phyloP scores from a whole-genome alignment of 2,797 vertebrate genomes.

The Spizella passerina region DNA sequence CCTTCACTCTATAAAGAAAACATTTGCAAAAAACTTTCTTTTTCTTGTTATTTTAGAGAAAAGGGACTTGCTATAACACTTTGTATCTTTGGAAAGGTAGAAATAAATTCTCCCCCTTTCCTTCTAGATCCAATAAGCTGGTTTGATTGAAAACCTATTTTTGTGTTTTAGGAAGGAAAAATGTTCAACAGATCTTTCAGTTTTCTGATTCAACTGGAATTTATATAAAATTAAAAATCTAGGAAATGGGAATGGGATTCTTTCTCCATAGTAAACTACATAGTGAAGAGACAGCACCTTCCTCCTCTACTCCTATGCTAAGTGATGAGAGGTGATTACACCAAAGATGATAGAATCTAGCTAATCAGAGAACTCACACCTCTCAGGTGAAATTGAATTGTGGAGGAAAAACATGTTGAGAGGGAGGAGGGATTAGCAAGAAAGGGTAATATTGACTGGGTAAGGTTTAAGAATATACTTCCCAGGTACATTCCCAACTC shows the following conservation, averaged over 20 bases:
- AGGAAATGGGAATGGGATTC: neutral
- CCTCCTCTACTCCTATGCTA: neutral
- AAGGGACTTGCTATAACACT: neutral
- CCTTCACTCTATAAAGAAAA: neutral
- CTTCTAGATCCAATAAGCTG: neutral
- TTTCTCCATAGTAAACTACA: neutral
- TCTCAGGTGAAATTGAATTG: neutral
- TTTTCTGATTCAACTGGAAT: neutral
- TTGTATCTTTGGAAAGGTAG: neutral
- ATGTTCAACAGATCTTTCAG: neutral
- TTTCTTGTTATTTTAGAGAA: neutral
- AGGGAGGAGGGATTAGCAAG: neutral
- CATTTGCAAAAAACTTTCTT: neutral
- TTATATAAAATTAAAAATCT: neutral
- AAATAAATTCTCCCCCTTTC: neutral
- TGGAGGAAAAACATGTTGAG: neutral
- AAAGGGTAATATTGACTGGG: neutral
- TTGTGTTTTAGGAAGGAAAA: neutral
- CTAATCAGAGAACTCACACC: neutral
- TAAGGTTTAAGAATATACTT: neutral
- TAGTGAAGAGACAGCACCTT: neutral
- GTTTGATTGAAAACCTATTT: neutral
- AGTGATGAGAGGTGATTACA: neutral
- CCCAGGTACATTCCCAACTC: neutral
- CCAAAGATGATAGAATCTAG: neutral